A percentile compares a stretch with the other conserved stretches of the same genome.
Evolutionary conservation across 2,888 invertebrate species (phyloP).

Genomic region (Xestobium rufovillosum): DNA sequence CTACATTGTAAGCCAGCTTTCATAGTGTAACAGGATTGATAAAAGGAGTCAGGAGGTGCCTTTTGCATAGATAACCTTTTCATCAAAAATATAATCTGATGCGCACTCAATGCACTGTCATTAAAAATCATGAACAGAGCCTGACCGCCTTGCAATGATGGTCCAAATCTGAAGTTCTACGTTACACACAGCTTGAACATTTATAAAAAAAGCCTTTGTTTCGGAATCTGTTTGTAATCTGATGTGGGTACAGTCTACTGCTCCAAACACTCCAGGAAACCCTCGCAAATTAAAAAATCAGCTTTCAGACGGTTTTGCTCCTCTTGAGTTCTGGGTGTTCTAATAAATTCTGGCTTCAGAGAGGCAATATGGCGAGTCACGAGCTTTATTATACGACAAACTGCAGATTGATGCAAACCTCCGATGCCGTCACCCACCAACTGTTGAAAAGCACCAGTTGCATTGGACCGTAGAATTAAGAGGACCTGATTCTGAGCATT

Average conservation of each 20-base stretch:
- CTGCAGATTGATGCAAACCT: slow-evolving; percentile 4
- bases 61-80: slow-evolving; percentile 16
- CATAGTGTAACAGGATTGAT: slow-evolving; percentile 8
- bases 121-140: slow-evolving; percentile 15
- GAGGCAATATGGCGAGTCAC: slow-evolving; percentile 11
- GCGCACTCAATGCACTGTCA: slow-evolving; percentile 4
- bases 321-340: slow-evolving; percentile 8
- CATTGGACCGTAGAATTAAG: slow-evolving; percentile 10
- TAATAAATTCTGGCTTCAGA: slow-evolving; percentile 7
- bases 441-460: slow-evolving; percentile 10
- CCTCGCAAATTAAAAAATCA: neutral
- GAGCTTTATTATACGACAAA: slow-evolving; percentile 6
- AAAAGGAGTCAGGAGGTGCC: slow-evolving; percentile 15
- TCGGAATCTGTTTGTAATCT: slow-evolving; percentile 11
- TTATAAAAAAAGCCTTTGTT: slow-evolving; percentile 14
- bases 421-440: slow-evolving; percentile 7
- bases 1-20: slow-evolving; percentile 15
- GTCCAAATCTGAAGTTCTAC: slow-evolving; percentile 5
- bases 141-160: slow-evolving; percentile 11
- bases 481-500: slow-evolving; percentile 7
- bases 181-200: slow-evolving; percentile 5
- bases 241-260: slow-evolving; percentile 14
- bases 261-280: slow-evolving; percentile 6
- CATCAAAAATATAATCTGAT: slow-evolving; percentile 8
- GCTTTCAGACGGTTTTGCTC: neutral